Percentiles rank a stretch among this genome's conserved stretches.
These are phyloP conservation scores for Motacilla alba DNA, from an alignment of 2,113 vertebrate species.

Conservation along the genomic window DNA sequence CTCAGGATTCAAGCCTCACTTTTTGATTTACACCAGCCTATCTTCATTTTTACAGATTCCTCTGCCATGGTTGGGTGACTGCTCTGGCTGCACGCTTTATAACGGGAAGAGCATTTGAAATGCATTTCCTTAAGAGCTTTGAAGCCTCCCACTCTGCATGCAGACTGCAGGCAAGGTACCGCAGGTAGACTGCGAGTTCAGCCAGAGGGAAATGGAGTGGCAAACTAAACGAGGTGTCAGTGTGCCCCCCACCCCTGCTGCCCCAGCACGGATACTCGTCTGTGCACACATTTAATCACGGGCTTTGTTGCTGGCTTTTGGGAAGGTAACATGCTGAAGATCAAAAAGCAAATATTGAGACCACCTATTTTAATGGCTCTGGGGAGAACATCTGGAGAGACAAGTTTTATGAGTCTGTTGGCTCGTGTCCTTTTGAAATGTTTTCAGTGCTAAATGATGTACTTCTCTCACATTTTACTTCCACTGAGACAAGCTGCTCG, in stretches of 20 bases:
- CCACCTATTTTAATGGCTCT: conserved; percentile 36
- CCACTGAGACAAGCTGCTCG: not conserved
- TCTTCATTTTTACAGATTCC: not conserved
- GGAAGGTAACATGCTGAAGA: not conserved
- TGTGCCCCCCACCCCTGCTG: not conserved
- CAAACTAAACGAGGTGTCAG: not conserved
- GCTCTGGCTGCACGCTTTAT: not conserved
- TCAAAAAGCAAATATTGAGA: conserved; percentile 40
- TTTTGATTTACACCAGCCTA: conserved; percentile 2
- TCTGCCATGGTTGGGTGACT: not conserved
- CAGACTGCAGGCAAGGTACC: not conserved
- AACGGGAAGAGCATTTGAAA: conserved; percentile 7
- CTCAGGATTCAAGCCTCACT: not conserved
- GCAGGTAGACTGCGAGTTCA: not conserved
- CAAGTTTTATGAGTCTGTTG: conserved; percentile 41
- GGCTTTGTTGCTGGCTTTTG: not conserved
- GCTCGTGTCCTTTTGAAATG: conserved; percentile 50
- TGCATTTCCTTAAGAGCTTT: conserved; percentile 5
- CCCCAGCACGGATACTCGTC: not conserved
- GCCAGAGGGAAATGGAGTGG: not conserved
- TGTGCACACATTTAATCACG: not conserved
- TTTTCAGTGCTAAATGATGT: conserved; percentile 37
- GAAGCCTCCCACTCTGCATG: not conserved
- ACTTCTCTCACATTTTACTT: conserved; percentile 23
- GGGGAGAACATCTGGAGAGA: conserved; percentile 54